Percentiles rank a stretch among this genome's conserved stretches.
Evolutionary conservation across 1,140 invertebrate genomes (phyloP).

Genomic region (Aphelenchoides besseyi): DNA sequence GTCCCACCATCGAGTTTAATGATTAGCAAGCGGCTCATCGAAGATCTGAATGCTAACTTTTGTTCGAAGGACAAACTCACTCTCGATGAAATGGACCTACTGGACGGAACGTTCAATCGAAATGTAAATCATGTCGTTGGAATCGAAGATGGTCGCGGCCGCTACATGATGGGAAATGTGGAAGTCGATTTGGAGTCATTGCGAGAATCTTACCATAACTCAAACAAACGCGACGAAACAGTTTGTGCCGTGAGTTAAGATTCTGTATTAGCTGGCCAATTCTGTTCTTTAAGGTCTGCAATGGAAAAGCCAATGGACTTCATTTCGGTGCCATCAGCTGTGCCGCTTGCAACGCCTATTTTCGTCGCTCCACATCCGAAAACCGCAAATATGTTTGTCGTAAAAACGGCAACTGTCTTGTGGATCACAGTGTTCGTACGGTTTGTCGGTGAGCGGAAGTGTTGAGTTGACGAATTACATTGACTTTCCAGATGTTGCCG

Average conservation of each 20-base stretch:
- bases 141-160: constrained; percentile 7
- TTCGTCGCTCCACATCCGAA: constrained; percentile 31
- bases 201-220: background rate
- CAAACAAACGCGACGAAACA: background rate
- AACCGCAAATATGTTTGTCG: constrained; percentile 46
- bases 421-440: constrained; percentile 35
- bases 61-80: too few relatives aligned
- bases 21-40: too few relatives aligned
- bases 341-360: constrained; percentile 52
- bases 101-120: background rate
- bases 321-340: constrained; percentile 44
- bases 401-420: constrained; percentile 37
- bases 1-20: too few relatives aligned
- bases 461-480: background rate
- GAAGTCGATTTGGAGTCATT: background rate
- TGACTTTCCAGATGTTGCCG: constrained; percentile 52
- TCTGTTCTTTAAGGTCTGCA: constrained; percentile 40
- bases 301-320: constrained; percentile 35
- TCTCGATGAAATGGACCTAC: background rate
- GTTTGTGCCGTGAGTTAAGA: background rate
- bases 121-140: constrained; percentile 4
- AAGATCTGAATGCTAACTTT: too few relatives aligned
- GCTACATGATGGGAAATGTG: background rate
- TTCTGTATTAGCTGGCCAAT: too few relatives aligned
- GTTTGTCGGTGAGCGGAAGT: background rate